Evolutionary conservation across 2,888 invertebrate species (phyloP), one percentile per base, ranked within the genome.

Genomic region (Polyommatus icarus): DNA sequence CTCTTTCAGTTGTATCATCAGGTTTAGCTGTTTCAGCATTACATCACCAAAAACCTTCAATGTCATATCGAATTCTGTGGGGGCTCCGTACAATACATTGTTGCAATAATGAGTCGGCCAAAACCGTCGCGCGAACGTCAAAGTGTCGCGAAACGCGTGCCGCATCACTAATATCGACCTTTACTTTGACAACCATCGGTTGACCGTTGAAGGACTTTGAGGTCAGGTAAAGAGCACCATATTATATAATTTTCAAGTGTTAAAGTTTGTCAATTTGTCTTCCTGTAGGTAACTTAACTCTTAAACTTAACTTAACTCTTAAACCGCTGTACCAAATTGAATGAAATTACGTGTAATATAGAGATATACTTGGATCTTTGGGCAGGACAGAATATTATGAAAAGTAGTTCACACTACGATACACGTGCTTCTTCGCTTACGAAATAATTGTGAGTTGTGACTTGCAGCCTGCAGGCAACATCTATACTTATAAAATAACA

Each of bases 71-170:
- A 75, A 75, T 75, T 75, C 75, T 29, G 75, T 46, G 75, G 75
- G 40, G 40, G 40, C 50, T 75, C 15, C 12, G 12, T 40, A 73
- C 50, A 29, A 24, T 84, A 90, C 90, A 90, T 88, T 90, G 90
- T 91, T 88, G 91, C 89, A 86, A 90, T 83, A 87, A 86, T 85
- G 85, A 84, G 83, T 83, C 79, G 83, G 71, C 86, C 88, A 85
- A 90, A 91, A 88, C 87, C 83, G 87, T 84, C 85, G 83, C 85
- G 86, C 88, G 85, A 85, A 86, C 84, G 86, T 83, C 84, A 84
- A 83, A 84, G 84, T 75, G 75, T 54, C 75, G 73, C 73, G 73
- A 84, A 85, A 83, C 82, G 80, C 83, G 82, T 81, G 83, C 80
- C 76, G 84, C 92, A 90, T 90, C 90, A 82, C 75, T 50, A 75